phyloP scores from a whole-genome alignment of 2,113 vertebrate genomes.

The Brevimyrus niger region DNA sequence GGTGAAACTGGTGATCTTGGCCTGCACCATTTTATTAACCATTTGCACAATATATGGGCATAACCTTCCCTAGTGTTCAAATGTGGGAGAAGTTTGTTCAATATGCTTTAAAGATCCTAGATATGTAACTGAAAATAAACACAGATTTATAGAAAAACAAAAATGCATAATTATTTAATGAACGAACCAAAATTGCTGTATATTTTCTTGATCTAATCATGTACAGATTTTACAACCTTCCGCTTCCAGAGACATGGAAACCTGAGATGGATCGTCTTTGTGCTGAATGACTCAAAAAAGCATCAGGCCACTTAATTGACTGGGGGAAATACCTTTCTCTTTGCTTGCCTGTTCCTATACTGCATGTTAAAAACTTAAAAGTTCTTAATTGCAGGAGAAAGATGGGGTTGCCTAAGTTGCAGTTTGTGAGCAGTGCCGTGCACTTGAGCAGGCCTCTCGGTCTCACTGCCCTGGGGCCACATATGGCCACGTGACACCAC shows the following conservation, averaged over 20 bases:
- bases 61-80: not conserved
- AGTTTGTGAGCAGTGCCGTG: conserved; percentile 54
- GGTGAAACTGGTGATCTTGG: conserved; percentile 5
- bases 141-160: not conserved
- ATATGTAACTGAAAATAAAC: not conserved
- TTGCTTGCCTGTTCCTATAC: not conserved
- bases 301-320: not conserved
- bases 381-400: conserved; percentile 47
- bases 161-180: not conserved
- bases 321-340: conserved; percentile 19
- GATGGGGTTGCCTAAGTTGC: conserved; percentile 46
- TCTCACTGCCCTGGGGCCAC: conserved; percentile 40
- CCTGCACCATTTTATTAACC: conserved; percentile 1
- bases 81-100: not conserved
- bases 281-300: not conserved
- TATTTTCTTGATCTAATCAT: not conserved
- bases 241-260: not conserved
- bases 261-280: not conserved
- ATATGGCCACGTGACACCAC: conserved; percentile 57
- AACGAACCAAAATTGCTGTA: not conserved
- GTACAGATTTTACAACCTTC: not conserved
- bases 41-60: not conserved
- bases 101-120: not conserved
- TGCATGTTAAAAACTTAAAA: conserved; percentile 59
- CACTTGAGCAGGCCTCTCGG: conserved; percentile 43